Evolutionary conservation across 2,797 vertebrate genomes (phyloP), one percentile per base, ranked within the genome.

Genomic region (Ctenosaura bakeri): DNA sequence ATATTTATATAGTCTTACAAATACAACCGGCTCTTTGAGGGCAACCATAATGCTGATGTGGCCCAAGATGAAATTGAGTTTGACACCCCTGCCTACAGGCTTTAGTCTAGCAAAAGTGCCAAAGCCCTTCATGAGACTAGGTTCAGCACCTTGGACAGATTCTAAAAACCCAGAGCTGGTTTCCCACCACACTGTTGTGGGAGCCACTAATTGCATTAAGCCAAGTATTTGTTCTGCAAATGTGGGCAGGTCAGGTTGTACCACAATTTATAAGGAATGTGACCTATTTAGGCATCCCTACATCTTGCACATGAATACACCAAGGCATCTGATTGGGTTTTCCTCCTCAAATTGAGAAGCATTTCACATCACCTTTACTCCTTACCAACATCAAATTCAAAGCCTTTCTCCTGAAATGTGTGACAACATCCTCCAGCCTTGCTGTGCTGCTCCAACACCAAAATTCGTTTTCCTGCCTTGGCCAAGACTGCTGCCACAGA

Each of bases 371-470:
- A 24, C 6, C 7, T 7, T 38, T 26, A 2, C 32, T 38, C 93
- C 97, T 97, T 95, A 98, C 98, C 98, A n/a, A 98, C 97, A 74
- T 98, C 98, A 93, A 98, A 98, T 96, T 98, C 98, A 0, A 98
- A 98, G 69, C 98, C 98, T 86, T 98, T 98, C 89, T 98, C 97
- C 0, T 96, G 89, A 92, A 96, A 98, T 0, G 98, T 98, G 96
- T 98, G 98, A 90, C 98, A 98, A 95, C 98, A 98, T 66, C 98
- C 98, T 84, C 98, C 98, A 0, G 98, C 97, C 93, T 98, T 97
- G 92, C 98, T 97, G 4, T 98, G 98, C 13, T 98, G 98, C 56
- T 98, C 98, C 96, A 98, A 89, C 20, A 98, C 95, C 90, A 98
- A 95, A 20, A 98, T 97, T 90, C 83, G 97, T 95, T 97, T 98